Evolutionary conservation across 2,113 vertebrate species (phyloP).

Genomic region (Leptocoma aspasia): DNA sequence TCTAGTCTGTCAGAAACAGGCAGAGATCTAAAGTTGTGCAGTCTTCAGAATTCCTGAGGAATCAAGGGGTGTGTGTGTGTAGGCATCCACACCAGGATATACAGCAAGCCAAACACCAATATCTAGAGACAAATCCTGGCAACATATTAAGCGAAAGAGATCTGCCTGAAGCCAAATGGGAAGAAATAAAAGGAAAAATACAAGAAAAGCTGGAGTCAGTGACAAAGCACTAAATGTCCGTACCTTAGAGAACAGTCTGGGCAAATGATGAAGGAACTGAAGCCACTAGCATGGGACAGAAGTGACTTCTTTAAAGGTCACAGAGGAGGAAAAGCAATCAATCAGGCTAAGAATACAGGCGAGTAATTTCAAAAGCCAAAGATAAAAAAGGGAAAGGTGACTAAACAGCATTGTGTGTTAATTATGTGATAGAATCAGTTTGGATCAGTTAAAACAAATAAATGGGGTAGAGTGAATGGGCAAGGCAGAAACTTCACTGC

Average conservation of each 20-base stretch:
- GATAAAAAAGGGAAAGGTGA: conserved; percentile 27
- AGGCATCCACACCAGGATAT: background rate
- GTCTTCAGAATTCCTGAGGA: background rate
- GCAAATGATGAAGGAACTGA: background rate
- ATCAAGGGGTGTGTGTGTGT: background rate
- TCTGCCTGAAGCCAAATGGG: background rate
- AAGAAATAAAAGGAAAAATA: background rate
- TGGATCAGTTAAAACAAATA: conserved; percentile 6
- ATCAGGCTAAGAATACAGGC: background rate
- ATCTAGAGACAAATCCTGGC: background rate
- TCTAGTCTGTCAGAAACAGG: background rate
- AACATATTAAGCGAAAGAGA: background rate
- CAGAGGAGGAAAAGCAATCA: background rate
- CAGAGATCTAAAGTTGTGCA: background rate
- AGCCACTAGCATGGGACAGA: background rate
- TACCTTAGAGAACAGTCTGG: background rate
- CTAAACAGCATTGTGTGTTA: background rate
- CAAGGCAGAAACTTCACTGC: background rate
- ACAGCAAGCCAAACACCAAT: background rate
- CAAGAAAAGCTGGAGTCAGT: background rate
- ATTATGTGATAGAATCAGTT: conserved; percentile 6
- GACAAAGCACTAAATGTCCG: background rate
- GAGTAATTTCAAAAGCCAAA: background rate
- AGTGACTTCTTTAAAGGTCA: background rate
- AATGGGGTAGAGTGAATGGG: background rate